These are phyloP conservation scores for Formicarius rufipectus DNA, from an alignment of 2,113 vertebrate genomes.

Conservation along the genomic window DNA sequence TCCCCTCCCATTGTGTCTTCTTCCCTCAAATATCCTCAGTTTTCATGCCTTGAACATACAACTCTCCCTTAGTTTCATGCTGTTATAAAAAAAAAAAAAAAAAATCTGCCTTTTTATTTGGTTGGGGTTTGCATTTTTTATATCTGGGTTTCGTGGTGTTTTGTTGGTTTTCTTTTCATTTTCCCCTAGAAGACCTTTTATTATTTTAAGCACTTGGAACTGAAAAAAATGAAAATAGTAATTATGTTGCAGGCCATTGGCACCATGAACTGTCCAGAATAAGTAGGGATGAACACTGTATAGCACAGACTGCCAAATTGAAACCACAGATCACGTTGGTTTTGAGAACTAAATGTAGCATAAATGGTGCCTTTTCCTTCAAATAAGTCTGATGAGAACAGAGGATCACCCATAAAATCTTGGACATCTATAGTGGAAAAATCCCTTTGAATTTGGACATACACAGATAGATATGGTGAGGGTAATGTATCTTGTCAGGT, in stretches of 20 bases:
- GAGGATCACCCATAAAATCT: background rate
- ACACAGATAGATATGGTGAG: background rate
- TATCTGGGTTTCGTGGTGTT: background rate
- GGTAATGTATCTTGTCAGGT: background rate
- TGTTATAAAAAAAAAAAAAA: background rate
- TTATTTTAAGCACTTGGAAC: background rate
- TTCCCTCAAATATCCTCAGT: background rate
- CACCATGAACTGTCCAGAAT: background rate
- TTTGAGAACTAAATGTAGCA: background rate
- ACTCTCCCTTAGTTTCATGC: background rate
- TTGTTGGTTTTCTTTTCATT: background rate
- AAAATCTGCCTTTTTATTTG: background rate
- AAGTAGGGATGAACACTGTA: background rate
- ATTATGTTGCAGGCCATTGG: background rate
- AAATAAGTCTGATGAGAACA: background rate
- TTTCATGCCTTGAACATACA: background rate
- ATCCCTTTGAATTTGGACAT: background rate
- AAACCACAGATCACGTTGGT: background rate
- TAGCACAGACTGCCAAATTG: background rate
- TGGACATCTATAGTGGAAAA: background rate
- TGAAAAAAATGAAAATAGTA: background rate
- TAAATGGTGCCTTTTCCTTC: background rate
- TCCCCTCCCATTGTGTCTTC: background rate
- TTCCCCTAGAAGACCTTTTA: rapidly evolving
- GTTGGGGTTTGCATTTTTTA: background rate